Percentiles rank a stretch among this genome's conserved stretches.
These are phyloP conservation scores for Phalacrocorax carbo DNA, from an alignment of 2,113 vertebrate genomes.

Conservation along the genomic window DNA sequence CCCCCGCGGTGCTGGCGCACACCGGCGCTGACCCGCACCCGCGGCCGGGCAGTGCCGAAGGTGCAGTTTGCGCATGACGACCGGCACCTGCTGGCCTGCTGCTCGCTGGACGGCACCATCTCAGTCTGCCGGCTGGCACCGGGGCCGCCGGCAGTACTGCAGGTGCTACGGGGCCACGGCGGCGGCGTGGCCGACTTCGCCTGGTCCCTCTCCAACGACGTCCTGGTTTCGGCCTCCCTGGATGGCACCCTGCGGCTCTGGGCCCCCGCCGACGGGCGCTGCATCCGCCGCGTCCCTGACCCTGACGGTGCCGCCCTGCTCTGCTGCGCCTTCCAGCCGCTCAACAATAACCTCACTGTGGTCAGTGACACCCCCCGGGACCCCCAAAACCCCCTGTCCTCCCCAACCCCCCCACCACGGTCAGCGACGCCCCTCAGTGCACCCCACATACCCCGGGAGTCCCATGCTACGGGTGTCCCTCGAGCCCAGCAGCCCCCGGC, in stretches of 20 bases:
- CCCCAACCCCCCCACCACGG: too few species aligned
- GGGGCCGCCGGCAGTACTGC: slow-evolving; percentile 84
- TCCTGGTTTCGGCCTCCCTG: slow-evolving; percentile 90
- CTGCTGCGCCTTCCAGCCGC: slow-evolving; percentile 94
- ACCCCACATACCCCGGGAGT: too few species aligned
- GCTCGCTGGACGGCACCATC: slow-evolving; percentile 89
- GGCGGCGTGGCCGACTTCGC: slow-evolving; percentile 89
- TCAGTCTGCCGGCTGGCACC: slow-evolving; percentile 91
- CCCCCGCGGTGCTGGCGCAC: background rate
- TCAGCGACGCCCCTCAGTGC: too few species aligned
- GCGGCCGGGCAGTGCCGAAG: slow-evolving; percentile 76
- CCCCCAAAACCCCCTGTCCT: too few species aligned
- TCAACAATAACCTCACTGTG: slow-evolving; percentile 97
- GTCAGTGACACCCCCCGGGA: slow-evolving; percentile 66
- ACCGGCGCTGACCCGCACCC: accelerated
- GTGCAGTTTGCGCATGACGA: slow-evolving; percentile 94
- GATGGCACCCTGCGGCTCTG: slow-evolving; percentile 91
- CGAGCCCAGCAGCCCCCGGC: too few species aligned
- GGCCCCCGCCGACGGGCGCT: slow-evolving; percentile 89
- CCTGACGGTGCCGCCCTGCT: slow-evolving; percentile 88
- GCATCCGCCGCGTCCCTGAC: slow-evolving; percentile 90
- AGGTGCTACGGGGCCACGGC: slow-evolving; percentile 84
- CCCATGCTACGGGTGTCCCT: too few species aligned
- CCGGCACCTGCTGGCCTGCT: slow-evolving; percentile 92
- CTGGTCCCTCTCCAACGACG: slow-evolving; percentile 94